Evolutionary conservation across 2,888 invertebrate genomes (phyloP), one percentile per base, ranked within the genome.

Genomic region (Gonocerus acuteangulatus): DNA sequence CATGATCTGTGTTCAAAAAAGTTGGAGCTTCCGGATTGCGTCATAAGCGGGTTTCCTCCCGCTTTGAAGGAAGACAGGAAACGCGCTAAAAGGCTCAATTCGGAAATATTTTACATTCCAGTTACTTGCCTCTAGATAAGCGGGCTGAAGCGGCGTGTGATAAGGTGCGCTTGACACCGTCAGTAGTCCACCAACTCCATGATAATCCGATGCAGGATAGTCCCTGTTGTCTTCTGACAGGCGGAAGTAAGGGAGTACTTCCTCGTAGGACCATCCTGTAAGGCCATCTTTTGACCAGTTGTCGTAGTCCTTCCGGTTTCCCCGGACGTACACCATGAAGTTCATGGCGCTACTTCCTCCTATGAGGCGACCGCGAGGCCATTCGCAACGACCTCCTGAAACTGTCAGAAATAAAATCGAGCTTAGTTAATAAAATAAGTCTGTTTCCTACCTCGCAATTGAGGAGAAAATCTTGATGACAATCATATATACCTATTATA

Each of bases 331-430:
- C 0, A 93, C 76, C 94, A 95, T 94, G 74, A 90, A 91, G 74
- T 95, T 95, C 1, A 94, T 77, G 0, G 91, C 89, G 34, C 88
- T 88, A 16, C 87, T 87, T 0, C 95, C 95, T 0, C 95, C 95
- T 2, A 95, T 78, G 0, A 92, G 89, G 73, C 93, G 93, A 1
- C 94, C 94, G n/a, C 95, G 78, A 0, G 91, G 91, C 92, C 91
- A 92, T 73, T 91, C 91, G 73, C 91, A 92, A 18, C 63, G 56
- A 36, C 49, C 54, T 15, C 54, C 54, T 9, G 54, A 19, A 18
- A 54, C 36, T 39, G 62, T n/a, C n/a, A n/a, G n/a, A n/a, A n/a
- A n/a, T n/a, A n/a, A n/a, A n/a, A n/a, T n/a, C n/a, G n/a, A n/a
- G n/a, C n/a, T n/a, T n/a, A n/a, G n/a, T n/a, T n/a, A n/a, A n/a